A percentile compares a stretch with the other conserved stretches of the same genome.
Conservation (phyloP, 2,113 vertebrate genomes). For the Apistogramma diplotaenia region DNA sequence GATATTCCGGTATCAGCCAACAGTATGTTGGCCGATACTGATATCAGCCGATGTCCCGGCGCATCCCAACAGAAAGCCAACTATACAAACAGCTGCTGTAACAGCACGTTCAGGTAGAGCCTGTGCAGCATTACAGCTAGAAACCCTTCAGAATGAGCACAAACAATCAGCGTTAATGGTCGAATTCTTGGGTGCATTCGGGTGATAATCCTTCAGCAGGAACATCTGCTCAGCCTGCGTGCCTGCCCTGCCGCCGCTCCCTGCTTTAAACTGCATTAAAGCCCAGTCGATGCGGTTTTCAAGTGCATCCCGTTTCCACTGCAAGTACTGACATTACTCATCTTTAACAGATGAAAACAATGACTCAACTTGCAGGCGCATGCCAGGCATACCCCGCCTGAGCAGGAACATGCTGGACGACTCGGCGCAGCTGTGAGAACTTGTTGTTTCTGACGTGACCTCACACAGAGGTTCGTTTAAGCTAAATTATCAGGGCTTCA, state of each 20-base stretch:
- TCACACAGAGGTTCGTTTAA: background rate
- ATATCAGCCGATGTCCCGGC: no score
- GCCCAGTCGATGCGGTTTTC: constrained; percentile 13
- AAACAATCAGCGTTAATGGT: background rate
- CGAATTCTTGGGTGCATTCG: background rate
- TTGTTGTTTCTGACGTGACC: constrained; percentile 25
- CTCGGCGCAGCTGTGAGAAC: constrained; percentile 57
- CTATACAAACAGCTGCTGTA: no score
- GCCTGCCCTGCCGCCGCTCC: background rate
- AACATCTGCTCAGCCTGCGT: background rate
- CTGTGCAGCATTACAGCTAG: no score
- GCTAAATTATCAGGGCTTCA: background rate
- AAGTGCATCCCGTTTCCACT: constrained; percentile 16
- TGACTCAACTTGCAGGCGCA: constrained; percentile 59
- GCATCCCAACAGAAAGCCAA: no score
- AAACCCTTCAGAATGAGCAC: no score
- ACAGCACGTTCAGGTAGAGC: no score
- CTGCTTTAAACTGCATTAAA: constrained; percentile 20
- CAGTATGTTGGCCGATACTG: no score
- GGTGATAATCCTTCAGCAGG: background rate
- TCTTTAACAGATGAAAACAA: constrained; percentile 50
- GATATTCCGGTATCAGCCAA: no score
- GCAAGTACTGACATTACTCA: constrained; percentile 27
- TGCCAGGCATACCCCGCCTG: constrained; percentile 46
- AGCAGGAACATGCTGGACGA: constrained; percentile 3